Conservation (phyloP, 2,888 invertebrate genomes). For the Timema podura region DNA sequence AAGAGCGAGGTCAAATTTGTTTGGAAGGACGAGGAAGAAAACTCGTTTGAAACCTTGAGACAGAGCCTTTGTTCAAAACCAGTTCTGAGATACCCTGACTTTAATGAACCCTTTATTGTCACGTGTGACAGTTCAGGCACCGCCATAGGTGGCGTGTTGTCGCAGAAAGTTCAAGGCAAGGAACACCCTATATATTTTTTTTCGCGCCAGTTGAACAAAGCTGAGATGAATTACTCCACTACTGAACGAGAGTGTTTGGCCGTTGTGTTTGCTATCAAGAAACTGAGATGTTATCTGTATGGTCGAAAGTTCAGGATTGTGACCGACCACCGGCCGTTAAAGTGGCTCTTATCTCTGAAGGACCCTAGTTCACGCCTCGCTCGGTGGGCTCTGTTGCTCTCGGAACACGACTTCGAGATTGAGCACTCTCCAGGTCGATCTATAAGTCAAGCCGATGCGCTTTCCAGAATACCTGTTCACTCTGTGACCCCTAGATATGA, state of each 20-base stretch:
- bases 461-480: constrained; percentile 16
- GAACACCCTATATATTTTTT: constrained; percentile 31
- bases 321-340: constrained; percentile 29
- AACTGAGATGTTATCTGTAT: constrained; percentile 31
- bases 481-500: not conserved
- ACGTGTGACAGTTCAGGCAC: constrained; percentile 34
- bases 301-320: constrained; percentile 29
- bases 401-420: constrained; percentile 25
- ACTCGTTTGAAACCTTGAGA: constrained; percentile 24
- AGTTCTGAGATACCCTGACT: constrained; percentile 34
- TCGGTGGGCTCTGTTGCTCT: constrained; percentile 22
- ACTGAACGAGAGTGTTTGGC: constrained; percentile 31
- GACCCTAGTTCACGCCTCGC: constrained; percentile 21
- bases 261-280: constrained; percentile 30
- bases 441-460: constrained; percentile 15
- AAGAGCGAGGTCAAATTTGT: constrained; percentile 32
- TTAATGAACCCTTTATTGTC: constrained; percentile 31
- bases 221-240: constrained; percentile 30
- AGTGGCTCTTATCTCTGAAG: constrained; percentile 23
- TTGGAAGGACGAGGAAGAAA: constrained; percentile 25
- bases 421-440: constrained; percentile 20
- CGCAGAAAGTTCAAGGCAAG: constrained; percentile 30
- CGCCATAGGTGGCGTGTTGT: constrained; percentile 35
- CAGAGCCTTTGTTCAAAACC: constrained; percentile 28
- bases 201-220: constrained; percentile 28